Evolutionary conservation across 2,113 vertebrate species (phyloP), one percentile per base, ranked within the genome.

Genomic region (Brachyhypopomus gauderio): DNA sequence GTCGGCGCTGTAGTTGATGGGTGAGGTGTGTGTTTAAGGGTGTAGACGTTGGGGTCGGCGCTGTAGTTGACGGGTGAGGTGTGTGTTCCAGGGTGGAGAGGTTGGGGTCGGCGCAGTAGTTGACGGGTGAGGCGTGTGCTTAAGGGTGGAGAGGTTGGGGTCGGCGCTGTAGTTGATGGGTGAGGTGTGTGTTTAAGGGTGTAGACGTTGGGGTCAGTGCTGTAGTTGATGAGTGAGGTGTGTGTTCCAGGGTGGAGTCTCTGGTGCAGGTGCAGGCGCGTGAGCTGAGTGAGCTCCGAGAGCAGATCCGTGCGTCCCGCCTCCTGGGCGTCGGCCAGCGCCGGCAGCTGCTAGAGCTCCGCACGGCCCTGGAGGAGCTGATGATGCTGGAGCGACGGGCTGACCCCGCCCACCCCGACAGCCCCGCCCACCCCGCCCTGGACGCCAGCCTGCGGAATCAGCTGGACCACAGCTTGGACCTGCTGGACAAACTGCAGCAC

Each of bases 211-310:
- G 45, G 1, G 45, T 5, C 2, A 12, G 9, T 52, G 45, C 30
- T 30, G 30, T 30, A 22, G 3, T 23, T 48, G 38, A 52, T 20
- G 22, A 19, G 41, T 48, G 23, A 34, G 64, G 60, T 48, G 0
- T 64, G 55, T 48, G 48, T 9, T n/a, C 34, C 90, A 98, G 97
- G 27, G 94, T 95, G 3, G 92, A 96, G 86, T 95, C 95, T 1
- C 91, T 97, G 75, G 93, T 96, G 80, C 94, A 95, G 87, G 95
- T 95, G 0, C 95, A 96, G 88, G 95, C 95, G 75, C 92, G 88
- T 72, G 96, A 98, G 84, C 91, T 97, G 85, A 97, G 95, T 38
- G 92, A 94, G 66, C 94, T 97, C 17, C 90, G 92, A 83, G 95
- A 95, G 81, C 95, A 96, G 89, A 94, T 98, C 82, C 95, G 94